These are phyloP conservation scores for Melanaphis sacchari DNA, from an alignment of 1,140 invertebrate genomes.

Conservation along the genomic window DNA sequence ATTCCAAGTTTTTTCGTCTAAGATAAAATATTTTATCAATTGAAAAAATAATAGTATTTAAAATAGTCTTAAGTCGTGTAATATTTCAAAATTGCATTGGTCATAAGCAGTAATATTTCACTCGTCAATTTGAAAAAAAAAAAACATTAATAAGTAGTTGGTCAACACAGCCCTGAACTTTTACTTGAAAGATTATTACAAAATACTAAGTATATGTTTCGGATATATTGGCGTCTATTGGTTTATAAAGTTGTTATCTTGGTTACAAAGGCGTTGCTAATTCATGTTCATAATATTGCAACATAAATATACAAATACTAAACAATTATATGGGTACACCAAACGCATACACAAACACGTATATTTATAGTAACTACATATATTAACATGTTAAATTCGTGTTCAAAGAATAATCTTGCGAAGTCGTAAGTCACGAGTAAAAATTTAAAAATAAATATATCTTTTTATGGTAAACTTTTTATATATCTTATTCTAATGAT, in stretches of 20 bases:
- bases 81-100: slow-evolving; percentile 16
- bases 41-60: background rate
- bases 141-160: slow-evolving; percentile 24
- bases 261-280: slow-evolving; percentile 46
- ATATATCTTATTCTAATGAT: background rate
- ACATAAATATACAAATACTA: background rate
- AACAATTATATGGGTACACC: background rate
- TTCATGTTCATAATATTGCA: slow-evolving; percentile 44
- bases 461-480: background rate
- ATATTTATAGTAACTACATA: slow-evolving; percentile 3
- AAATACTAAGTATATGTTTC: slow-evolving; percentile 44
- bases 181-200: slow-evolving; percentile 45
- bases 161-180: slow-evolving; percentile 41
- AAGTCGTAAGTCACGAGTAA: background rate
- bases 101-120: slow-evolving; percentile 3
- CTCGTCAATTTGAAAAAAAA: background rate
- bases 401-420: background rate
- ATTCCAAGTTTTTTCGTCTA: background rate
- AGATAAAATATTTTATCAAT: background rate
- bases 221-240: slow-evolving; percentile 41
- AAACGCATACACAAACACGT: background rate
- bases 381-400: background rate
- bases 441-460: background rate
- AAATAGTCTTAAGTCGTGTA: background rate
- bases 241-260: slow-evolving; percentile 46